A percentile compares a stretch with the other conserved stretches of the same genome.
These are phyloP conservation scores for Cerceris ruficornis DNA, from an alignment of 2,888 invertebrate species.

Conservation along the genomic window DNA sequence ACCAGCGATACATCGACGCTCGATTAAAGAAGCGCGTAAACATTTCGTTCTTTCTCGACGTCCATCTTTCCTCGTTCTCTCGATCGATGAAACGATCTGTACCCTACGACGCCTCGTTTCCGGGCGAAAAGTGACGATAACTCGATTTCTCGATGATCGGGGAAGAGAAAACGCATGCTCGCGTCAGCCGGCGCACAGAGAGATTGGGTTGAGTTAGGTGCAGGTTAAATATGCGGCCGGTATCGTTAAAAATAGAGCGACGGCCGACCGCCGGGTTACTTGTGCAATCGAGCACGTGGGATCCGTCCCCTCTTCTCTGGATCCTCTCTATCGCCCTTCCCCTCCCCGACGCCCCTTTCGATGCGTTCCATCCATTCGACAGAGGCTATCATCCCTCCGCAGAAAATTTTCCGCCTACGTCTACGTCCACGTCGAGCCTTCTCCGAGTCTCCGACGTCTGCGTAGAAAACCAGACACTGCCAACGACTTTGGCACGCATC, in stretches of 20 bases:
- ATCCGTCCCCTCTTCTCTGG: slow-evolving; percentile 18
- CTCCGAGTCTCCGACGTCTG: background rate
- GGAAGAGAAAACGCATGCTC: slow-evolving; percentile 9
- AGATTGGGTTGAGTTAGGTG: slow-evolving; percentile 73
- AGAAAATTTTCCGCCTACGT: slow-evolving; percentile 35
- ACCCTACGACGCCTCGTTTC: background rate
- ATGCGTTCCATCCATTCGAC: background rate
- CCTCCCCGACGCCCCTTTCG: background rate
- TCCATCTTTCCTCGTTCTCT: background rate
- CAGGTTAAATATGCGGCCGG: slow-evolving; percentile 80
- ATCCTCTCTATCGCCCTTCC: background rate
- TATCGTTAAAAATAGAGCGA: slow-evolving; percentile 80
- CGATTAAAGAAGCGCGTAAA: too few relatives aligned
- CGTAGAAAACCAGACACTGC: background rate
- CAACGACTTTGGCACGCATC: slow-evolving; percentile 46
- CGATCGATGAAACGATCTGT: background rate
- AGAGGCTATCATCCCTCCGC: background rate
- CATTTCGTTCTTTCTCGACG: background rate
- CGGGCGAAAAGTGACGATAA: background rate
- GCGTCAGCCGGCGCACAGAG: slow-evolving; percentile 4
- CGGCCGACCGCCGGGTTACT: slow-evolving; percentile 74
- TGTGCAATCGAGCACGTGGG: slow-evolving; percentile 80
- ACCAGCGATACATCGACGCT: too few relatives aligned
- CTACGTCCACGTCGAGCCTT: slow-evolving; percentile 3
- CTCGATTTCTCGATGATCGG: background rate